Conservation (phyloP, 2,888 invertebrate species). For the Linnaemya vulpina region DNA sequence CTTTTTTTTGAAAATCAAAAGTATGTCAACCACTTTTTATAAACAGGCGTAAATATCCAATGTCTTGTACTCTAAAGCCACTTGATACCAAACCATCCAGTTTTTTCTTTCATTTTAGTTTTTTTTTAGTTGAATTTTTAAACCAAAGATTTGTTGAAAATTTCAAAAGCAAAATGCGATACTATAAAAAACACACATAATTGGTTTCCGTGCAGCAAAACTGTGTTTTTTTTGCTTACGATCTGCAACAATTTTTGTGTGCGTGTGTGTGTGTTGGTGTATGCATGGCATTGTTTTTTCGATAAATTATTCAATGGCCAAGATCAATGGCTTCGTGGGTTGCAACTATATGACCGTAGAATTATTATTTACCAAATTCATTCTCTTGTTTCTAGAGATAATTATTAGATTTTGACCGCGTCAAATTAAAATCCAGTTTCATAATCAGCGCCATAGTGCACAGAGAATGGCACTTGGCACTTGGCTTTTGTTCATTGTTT, state of each 20-base stretch:
- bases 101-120: constrained; percentile 62
- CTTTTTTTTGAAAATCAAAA: constrained; percentile 48
- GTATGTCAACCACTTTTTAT: constrained; percentile 72
- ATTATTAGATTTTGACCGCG: not conserved
- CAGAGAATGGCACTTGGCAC: too few species aligned
- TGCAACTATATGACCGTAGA: constrained; percentile 1
- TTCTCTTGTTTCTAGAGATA: not conserved
- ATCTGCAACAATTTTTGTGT: not conserved
- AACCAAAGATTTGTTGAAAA: constrained; percentile 3
- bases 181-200: not conserved
- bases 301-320: constrained; percentile 54
- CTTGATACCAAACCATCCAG: constrained; percentile 60
- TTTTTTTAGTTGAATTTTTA: not conserved
- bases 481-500: not conserved
- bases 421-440: not conserved
- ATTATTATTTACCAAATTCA: constrained; percentile 13
- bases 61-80: constrained; percentile 37
- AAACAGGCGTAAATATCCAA: constrained; percentile 41
- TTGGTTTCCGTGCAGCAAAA: not conserved
- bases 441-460: not conserved
- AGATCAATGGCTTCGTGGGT: constrained; percentile 63
- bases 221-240: not conserved
- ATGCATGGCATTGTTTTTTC: not conserved
- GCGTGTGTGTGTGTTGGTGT: not conserved
- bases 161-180: not conserved